phyloP scores from a whole-genome alignment of 1,140 invertebrate genomes.

The Brachionus rotundiformis region DNA sequence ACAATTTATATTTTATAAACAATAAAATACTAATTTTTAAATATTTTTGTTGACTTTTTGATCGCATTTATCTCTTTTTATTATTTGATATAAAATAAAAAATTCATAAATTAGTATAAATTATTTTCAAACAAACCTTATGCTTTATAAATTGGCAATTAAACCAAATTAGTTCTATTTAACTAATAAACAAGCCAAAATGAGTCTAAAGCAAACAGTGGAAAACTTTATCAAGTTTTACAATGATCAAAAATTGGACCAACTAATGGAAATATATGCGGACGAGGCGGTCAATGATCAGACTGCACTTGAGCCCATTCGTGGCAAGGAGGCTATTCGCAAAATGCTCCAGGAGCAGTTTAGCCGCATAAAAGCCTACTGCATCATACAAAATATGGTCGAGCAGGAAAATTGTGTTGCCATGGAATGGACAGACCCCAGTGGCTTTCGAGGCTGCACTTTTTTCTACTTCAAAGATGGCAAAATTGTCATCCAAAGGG shows the following conservation, averaged over 20 bases:
- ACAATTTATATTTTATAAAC: neutral
- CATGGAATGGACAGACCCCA: slow-evolving; percentile 37
- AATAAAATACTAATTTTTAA: too few species aligned
- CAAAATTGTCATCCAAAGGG: slow-evolving; percentile 9
- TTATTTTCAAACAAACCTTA: neutral
- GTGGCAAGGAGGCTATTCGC: neutral
- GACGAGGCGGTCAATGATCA: slow-evolving; percentile 18
- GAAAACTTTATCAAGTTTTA: neutral
- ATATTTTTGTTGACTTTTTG: too few species aligned
- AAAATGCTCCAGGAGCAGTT: slow-evolving; percentile 19
- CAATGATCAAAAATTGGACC: slow-evolving; percentile 17
- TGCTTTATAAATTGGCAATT: neutral
- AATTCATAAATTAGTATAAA: slow-evolving; percentile 15
- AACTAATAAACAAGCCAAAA: too few species aligned
- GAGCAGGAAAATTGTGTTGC: slow-evolving; percentile 34
- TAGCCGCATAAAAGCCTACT: neutral
- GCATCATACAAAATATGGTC: neutral
- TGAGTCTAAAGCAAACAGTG: slow-evolving; percentile 1
- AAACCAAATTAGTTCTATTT: neutral
- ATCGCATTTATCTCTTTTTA: neutral
- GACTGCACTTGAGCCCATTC: neutral
- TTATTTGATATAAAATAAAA: too few species aligned
- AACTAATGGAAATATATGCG: slow-evolving; percentile 25
- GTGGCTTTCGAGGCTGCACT: neutral
- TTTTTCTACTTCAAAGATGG: slow-evolving; percentile 4